Evolutionary conservation across 2,113 vertebrate species (phyloP), one percentile per base, ranked within the genome.

Genomic region (Ascaphus truei): DNA sequence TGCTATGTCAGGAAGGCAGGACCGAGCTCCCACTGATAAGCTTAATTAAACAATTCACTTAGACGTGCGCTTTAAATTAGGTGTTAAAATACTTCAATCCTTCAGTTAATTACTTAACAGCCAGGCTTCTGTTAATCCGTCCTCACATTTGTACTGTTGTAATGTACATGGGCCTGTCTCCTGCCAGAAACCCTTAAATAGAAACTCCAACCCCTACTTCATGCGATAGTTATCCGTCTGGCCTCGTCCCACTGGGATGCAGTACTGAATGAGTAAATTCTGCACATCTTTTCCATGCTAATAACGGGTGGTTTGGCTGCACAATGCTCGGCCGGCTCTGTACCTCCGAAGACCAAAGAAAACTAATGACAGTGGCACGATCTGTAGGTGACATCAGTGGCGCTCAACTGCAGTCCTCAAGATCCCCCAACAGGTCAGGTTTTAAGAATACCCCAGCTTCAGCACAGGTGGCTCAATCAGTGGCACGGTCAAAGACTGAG

Each of bases 41-140:
- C 77, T 69, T 84, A 86, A 89, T 87, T 87, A 89, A 85, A 81
- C 72, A 76, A 73, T 69, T 75, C 58, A 78, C 62, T 66, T 80
- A 56, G 72, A 26, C 73, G 64, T 29, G 37, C 6, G 47, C 1
- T 65, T 76, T 75, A 8, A 13, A 41, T 47, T 75, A 62, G 52
- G 51, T 29, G 26, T 55, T 55, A 55, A 83, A 83, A 82, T 74
- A 81, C 74, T 51, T 73, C 55, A 76, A 60, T 50, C 10, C 62
- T 76, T 64, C 29, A 2, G 47, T 52, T 55, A 72, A 82, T 76
- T 73, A 79, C 76, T 41, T 71, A 26, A 66, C 77, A 78, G 68
- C 20, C 69, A 63, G 7, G 58, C 71, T 60, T 75, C 47, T 31
- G 16, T 80, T 73, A 80, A 81, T 68, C 61, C 74, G 34, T 65